A percentile compares a stretch with the other conserved stretches of the same genome.
These are phyloP conservation scores for Palaemon carinicauda DNA, from an alignment of 1,140 invertebrate species.

Conservation along the genomic window DNA sequence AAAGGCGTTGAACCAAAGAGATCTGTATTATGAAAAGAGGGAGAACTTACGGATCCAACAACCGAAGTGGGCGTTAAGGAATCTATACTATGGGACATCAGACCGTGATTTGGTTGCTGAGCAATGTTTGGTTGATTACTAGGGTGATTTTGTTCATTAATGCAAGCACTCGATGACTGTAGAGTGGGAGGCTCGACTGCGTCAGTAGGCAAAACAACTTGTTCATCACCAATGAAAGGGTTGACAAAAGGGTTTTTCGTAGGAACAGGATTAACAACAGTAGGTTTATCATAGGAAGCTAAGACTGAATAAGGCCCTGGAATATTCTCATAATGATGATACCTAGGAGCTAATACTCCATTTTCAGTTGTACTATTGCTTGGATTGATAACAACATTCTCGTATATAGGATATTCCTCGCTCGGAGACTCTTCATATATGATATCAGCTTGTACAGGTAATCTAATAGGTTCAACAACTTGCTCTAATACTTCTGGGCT, in stretches of 20 bases:
- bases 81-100: conserved; percentile 52
- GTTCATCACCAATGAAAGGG: conserved; percentile 33
- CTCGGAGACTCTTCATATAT: conserved; percentile 58
- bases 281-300: not conserved
- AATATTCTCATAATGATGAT: conserved; percentile 43
- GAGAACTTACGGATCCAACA: conserved; percentile 32
- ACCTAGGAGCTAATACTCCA: conserved; percentile 15
- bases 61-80: conserved; percentile 37
- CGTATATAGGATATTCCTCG: conserved; percentile 61
- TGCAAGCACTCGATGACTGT: not conserved
- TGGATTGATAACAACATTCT: conserved; percentile 58
- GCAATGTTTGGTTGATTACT: not conserved
- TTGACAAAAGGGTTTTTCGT: conserved; percentile 52
- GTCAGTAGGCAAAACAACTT: not conserved
- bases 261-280: conserved; percentile 24
- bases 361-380: conserved; percentile 28
- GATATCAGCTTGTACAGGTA: conserved; percentile 52
- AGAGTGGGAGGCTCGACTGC: not conserved
- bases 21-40: conserved; percentile 56
- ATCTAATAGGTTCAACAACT: conserved; percentile 30
- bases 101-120: conserved; percentile 22
- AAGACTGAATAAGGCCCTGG: conserved; percentile 6
- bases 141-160: conserved; percentile 14
- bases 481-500: conserved; percentile 32
- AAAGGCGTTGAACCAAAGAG: conserved; percentile 61